Base-by-base conservation (phyloP, 2,888 invertebrate species). In the Brenthis hecate region DNA sequence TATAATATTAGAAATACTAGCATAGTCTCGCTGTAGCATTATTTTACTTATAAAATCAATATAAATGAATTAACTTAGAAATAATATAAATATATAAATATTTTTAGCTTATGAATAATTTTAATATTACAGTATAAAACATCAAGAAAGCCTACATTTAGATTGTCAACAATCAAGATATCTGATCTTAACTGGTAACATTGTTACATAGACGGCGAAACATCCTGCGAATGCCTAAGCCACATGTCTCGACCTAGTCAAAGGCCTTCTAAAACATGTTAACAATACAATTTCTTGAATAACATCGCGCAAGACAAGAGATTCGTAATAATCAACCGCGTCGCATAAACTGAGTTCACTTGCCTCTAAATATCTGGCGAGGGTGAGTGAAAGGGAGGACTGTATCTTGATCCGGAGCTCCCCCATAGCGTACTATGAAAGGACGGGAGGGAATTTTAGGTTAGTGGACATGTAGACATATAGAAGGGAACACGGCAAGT, bases 381-480 rank as follows among this genome's bases (percentile, higher is more conserved):
- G 90, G 89, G 90, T 84, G 91, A 87, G 91, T 79, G 91, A 89
- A 88, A 88, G 90, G 89, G 90, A 89, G 89, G 87, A 82, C 84
- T 82, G 89, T 86, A 88, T 86, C 89, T 89, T 89, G 89, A 89
- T 85, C 72, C 85, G 86, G 83, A 75, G 77, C 81, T 83, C 89
- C 90, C 89, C 91, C 89, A 89, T 89, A 83, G 88, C 88, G 86
- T 82, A 81, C 86, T 84, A 83, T 83, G 85, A 87, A 84, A 90
- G 90, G 87, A 86, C 85, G 89, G 78, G 87, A 87, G 89, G 86
- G 87, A 89, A 88, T 91, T 92, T 92, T 92, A 91, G 92, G 88
- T 92, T 93, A 93, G 93, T 93, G 93, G 93, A 90, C 93, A 93
- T 93, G 93, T 93, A 93, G 93, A 89, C 92, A 92, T 93, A 92